Evolutionary conservation across 2,888 invertebrate genomes (phyloP).

Genomic region (Psylliodes chrysocephalus): DNA sequence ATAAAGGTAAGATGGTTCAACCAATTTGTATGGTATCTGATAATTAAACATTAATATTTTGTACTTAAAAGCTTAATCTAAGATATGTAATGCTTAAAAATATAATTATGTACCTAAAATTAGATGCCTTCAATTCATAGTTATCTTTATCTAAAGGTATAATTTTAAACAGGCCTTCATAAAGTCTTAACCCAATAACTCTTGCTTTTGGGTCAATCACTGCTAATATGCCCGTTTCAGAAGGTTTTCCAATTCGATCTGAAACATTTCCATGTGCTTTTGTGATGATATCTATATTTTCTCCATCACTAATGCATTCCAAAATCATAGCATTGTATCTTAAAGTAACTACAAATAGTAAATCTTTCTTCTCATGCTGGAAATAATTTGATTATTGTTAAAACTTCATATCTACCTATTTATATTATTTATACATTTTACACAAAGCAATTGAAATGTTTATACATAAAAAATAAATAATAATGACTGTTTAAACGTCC

Average conservation of each 20-base stretch:
- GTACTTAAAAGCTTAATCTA: no score
- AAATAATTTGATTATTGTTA: neutral
- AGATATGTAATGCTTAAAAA: no score
- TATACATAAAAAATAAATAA: no score
- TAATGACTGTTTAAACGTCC: no score
- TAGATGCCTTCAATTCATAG: conserved; percentile 91
- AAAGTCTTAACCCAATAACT: conserved; percentile 93
- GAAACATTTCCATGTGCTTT: conserved; percentile 96
- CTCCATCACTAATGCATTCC: conserved; percentile 83
- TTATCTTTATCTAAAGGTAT: conserved; percentile 96
- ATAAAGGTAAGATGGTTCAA: no score
- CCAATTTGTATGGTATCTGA: no score
- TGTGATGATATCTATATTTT: conserved; percentile 90
- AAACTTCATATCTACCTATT: neutral
- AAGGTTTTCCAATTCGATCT: conserved; percentile 93
- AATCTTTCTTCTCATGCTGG: conserved; percentile 90
- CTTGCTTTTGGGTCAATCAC: conserved; percentile 96
- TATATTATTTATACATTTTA: no score
- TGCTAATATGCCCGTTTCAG: conserved; percentile 95
- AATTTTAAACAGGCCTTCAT: conserved; percentile 97
- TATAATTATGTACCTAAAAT: conserved; percentile 68
- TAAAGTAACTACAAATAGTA: conserved; percentile 91
- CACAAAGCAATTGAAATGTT: no score
- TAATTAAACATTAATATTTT: no score
- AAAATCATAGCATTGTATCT: conserved; percentile 98